Conservation (phyloP, 2,888 invertebrate genomes). For the Nomada goodeniana region DNA sequence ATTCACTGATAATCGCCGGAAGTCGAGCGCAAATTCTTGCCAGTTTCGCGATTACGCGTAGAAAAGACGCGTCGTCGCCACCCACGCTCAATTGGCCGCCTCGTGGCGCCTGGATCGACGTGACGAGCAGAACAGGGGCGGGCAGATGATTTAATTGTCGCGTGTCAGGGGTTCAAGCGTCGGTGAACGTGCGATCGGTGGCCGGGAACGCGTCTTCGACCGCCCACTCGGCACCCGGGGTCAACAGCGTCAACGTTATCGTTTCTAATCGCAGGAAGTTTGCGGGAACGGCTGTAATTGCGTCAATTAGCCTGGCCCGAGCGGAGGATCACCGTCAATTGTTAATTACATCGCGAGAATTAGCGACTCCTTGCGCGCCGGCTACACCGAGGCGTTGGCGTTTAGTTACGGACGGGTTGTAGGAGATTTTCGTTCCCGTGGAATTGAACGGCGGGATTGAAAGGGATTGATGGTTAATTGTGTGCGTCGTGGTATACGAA, state of each 20-base stretch:
- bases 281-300: conserved; percentile 58
- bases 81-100: conserved; percentile 76
- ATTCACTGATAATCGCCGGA: conserved; percentile 62
- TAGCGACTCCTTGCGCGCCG: not conserved
- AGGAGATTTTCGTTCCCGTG: not conserved
- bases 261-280: conserved; percentile 68
- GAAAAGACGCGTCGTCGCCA: conserved; percentile 27
- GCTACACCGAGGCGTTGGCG: not conserved
- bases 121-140: conserved; percentile 69
- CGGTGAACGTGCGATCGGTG: conserved; percentile 59
- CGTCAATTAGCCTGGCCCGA: conserved; percentile 51
- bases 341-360: conserved; percentile 30
- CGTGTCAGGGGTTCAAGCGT: conserved; percentile 74
- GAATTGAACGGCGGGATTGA: not conserved
- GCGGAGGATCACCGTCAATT: conserved; percentile 54
- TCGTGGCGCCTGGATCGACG: conserved; percentile 58
- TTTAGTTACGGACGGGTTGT: not conserved
- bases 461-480: not conserved
- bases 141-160: conserved; percentile 79
- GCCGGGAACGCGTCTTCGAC: conserved; percentile 18
- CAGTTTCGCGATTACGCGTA: conserved; percentile 55
- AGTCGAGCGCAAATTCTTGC: conserved; percentile 48
- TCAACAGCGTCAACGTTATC: conserved; percentile 39
- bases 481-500: not conserved
- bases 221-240: conserved; percentile 37